Percentiles rank a stretch among this genome's conserved stretches.
These are phyloP conservation scores for Otolemur garnettii DNA, from an alignment of 2,113 vertebrate genomes.

Conservation along the genomic window DNA sequence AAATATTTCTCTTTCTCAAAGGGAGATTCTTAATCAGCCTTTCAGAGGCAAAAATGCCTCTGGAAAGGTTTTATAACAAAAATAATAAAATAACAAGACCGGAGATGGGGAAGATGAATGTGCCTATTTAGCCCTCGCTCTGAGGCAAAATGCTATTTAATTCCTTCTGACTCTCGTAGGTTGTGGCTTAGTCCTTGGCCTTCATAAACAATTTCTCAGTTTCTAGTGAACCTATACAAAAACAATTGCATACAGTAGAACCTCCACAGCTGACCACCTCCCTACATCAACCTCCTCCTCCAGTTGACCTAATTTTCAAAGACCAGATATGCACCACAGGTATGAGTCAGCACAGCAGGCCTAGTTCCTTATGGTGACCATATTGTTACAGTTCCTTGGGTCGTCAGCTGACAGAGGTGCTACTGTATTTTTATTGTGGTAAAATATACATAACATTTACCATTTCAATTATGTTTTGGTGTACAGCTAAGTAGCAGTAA, in stretches of 20 bases:
- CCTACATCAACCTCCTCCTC: too few species aligned
- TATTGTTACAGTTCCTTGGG: too few species aligned
- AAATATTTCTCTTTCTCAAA: slow-evolving; percentile 36
- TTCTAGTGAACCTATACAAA: neutral
- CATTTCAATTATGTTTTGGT: neutral
- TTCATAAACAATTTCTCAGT: neutral
- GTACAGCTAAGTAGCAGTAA: neutral
- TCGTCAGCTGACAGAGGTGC: too few species aligned
- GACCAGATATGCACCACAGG: too few species aligned
- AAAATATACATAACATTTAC: neutral
- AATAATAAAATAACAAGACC: slow-evolving; percentile 51
- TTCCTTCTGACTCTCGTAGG: neutral
- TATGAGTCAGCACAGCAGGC: too few species aligned
- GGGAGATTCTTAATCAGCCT: neutral
- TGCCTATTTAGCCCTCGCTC: neutral
- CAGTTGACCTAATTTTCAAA: too few species aligned
- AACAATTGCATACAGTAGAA: neutral
- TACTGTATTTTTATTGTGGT: neutral
- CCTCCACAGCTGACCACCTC: too few species aligned
- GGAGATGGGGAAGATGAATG: slow-evolving; percentile 26
- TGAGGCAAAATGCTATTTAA: neutral
- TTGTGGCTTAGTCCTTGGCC: neutral
- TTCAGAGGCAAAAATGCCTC: neutral
- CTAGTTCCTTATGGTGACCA: too few species aligned
- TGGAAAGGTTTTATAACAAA: slow-evolving; percentile 59